Base-by-base conservation (phyloP, 2,888 invertebrate genomes). In the Archaeoteleia sp. region DNA sequence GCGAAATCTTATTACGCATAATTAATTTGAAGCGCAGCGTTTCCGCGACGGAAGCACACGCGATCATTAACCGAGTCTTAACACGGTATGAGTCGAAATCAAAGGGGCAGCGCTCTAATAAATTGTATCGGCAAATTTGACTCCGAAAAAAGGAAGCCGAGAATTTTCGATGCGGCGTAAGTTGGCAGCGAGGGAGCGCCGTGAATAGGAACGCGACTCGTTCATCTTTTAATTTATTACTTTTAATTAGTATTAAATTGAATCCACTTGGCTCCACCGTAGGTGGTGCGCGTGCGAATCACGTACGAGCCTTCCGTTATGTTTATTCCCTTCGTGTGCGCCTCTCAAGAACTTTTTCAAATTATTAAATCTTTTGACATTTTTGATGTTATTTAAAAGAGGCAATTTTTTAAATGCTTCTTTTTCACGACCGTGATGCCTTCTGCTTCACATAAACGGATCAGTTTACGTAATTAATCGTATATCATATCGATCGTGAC, bases 161-260 rank as follows among this genome's bases (percentile, higher is more conserved):
- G 29, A 8, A 66, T 43, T 17, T 13, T 35, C 10, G 13, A 10
- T 34, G 39, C 46, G 12, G 37, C 62, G 67, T 62, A 67, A 67
- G 57, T 58, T 67, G 67, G 67, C 67, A 53, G 62, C 62, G 25
- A 46, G 43, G 25, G 53, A 12, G 62, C 57, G 67, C 53, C 62
- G 27, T 68, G 70, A 78, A 76, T 76, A 78, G 76, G 73, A 78
- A 67, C 70, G 49, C 60, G 45, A 46, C 30, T 55, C 60, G 55
- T 67, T 67, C 55, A 51, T 67, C 67, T 67, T 61, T 14, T 27
- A 76, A 78, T 78, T 78, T 78, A 78, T 78, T 78, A 75, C 78
- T 78, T 78, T 78, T 78, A 78, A 78, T 78, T 78, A 78, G 75
- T 78, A 77, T 78, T 78, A 78, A 77, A 78, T 78, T 78, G 73